Evolutionary conservation across 2,888 invertebrate species (phyloP), one percentile per base, ranked within the genome.

Genomic region (Mythimna vitellina): DNA sequence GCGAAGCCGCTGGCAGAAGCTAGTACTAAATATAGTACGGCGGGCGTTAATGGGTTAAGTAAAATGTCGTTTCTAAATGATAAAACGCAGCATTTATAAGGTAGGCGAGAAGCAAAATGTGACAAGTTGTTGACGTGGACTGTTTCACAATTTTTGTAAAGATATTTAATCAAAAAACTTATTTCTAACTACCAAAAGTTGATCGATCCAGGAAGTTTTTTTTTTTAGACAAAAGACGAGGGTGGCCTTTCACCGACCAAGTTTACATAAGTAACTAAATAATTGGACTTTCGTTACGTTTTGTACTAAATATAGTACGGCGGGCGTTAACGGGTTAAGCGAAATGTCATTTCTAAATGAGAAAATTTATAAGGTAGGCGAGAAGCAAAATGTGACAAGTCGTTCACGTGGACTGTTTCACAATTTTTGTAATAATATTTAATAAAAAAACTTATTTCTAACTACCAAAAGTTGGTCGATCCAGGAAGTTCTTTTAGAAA

Each of bases 201-300:
- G 38, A 57, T 64, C 14, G 29, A 57, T 64, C 10, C 42, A 20
- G 20, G 32, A 64, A 64, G 63, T 25, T 57, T 12, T 10, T 22
- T 22, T 35, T 12, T 22, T 35, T 9, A 54, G 1, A 32, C 42
- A 51, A 32, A n/a, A 22, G 49, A 51, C n/a, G 20, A 51, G 56
- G 1, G 64, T 32, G 73, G 73, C 57, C 42, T 64, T 63, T 57
- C 1, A 42, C 46, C 17, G 53, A 35, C 51, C 32, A 65, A 58
- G 1, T 61, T 35, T n/a, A 53, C 51, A 49, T 29, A 57, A 17
- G 57, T 25, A 14, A n/a, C 12, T 4, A 7, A 65, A 53, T 53
- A 46, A 58, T 60, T 60, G 35, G 51, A 53, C 32, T 73, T 42
- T 35, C n/a, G n/a, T 51, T 46, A 73, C n/a, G 46, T 73, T 73